Evolutionary conservation across 1,140 invertebrate species (phyloP).

Genomic region (Phymastichus coffea): DNA sequence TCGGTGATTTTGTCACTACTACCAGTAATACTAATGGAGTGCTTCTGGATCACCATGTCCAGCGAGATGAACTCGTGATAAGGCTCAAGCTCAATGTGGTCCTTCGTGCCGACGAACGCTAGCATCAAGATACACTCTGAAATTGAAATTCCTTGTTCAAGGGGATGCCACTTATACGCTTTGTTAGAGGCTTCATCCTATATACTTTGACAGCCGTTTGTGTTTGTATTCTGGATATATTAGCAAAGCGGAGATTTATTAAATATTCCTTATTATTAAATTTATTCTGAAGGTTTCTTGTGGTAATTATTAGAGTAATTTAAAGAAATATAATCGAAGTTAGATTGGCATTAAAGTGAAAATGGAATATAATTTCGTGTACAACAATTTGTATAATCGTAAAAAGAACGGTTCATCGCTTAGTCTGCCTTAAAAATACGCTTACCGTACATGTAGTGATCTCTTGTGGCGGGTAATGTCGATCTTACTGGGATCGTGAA

Average conservation of each 20-base stretch:
- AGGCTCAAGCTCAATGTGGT: constrained; percentile 58
- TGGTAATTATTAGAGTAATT: too few relatives aligned
- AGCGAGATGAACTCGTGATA: constrained; percentile 61
- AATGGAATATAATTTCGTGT: too few relatives aligned
- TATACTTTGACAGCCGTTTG: too few relatives aligned
- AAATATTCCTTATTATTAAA: too few relatives aligned
- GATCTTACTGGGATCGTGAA: constrained; percentile 42
- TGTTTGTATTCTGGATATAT: not conserved
- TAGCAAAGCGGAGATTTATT: not conserved
- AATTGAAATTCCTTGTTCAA: not conserved
- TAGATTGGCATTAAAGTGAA: too few relatives aligned
- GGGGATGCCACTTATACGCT: not conserved
- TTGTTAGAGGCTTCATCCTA: too few relatives aligned
- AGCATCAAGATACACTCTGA: constrained; percentile 58
- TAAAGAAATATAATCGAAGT: too few relatives aligned
- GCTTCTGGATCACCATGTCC: constrained; percentile 59
- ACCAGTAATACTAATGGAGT: constrained; percentile 24
- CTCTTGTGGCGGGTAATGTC: constrained; percentile 38
- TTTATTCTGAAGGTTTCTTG: too few relatives aligned
- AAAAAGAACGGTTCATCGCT: too few relatives aligned
- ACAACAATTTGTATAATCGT: too few relatives aligned
- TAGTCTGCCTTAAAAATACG: constrained; percentile 5
- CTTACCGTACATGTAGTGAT: constrained; percentile 26
- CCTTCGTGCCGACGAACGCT: constrained; percentile 48
- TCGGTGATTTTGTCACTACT: not conserved